These are phyloP conservation scores for Metellina segmentata DNA, from an alignment of 2,888 invertebrate species.

Conservation along the genomic window DNA sequence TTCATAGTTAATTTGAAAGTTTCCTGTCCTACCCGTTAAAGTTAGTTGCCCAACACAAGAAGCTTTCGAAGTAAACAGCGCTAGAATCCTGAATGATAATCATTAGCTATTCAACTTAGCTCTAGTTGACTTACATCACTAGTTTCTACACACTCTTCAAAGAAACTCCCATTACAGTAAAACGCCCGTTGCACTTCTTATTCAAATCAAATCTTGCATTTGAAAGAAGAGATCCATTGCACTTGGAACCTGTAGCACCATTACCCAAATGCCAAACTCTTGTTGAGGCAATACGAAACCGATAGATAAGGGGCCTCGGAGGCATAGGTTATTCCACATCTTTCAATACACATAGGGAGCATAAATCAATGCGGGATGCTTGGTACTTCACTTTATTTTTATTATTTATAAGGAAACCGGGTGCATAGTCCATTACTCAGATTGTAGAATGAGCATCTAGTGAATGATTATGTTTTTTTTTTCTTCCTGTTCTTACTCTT, in stretches of 20 bases:
- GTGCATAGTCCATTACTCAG: constrained; percentile 7
- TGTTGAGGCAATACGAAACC: constrained; percentile 12
- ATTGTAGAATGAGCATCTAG: constrained; percentile 12
- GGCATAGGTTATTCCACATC: constrained; percentile 18
- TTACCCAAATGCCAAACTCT: constrained; percentile 14
- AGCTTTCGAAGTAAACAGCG: no score
- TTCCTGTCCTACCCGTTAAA: no score
- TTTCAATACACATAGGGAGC: neutral
- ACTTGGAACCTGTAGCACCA: neutral
- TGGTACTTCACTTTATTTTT: constrained; percentile 9
- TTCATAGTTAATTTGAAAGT: no score
- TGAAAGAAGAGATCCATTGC: neutral
- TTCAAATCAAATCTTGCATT: no score
- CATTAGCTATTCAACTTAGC: no score
- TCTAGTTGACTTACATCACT: no score
- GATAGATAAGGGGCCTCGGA: neutral
- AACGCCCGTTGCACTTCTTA: no score
- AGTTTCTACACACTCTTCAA: no score
- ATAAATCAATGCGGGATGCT: constrained; percentile 13
- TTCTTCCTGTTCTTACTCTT: neutral
- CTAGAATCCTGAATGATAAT: no score
- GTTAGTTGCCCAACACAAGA: no score
- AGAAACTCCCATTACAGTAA: no score
- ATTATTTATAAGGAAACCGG: neutral
- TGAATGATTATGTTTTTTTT: neutral